Conservation (phyloP, 2,113 vertebrate species). For the Pedionomus torquatus region DNA sequence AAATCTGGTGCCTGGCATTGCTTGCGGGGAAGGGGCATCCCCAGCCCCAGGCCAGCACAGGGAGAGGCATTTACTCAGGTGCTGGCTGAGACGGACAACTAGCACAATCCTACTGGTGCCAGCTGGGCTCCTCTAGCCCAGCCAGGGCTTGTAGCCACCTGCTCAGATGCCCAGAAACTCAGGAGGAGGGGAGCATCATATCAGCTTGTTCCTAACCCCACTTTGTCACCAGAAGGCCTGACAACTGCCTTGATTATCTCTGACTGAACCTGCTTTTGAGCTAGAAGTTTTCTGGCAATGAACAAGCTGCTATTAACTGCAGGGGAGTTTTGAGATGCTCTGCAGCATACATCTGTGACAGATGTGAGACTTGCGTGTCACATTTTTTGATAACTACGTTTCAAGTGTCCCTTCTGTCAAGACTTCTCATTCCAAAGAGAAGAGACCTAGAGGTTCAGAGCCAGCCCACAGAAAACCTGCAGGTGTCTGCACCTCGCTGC, state of each 20-base stretch:
- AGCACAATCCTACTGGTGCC: accelerated
- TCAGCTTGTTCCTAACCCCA: not conserved
- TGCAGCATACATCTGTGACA: not conserved
- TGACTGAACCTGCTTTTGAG: not conserved
- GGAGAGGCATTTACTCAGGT: not conserved
- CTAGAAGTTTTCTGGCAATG: not conserved
- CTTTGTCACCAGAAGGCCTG: not conserved
- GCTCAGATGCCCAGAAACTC: not conserved
- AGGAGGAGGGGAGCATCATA: not conserved
- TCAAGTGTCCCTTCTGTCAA: not conserved
- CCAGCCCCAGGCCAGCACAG: not conserved
- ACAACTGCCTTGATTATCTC: not conserved
- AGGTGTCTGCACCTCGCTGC: not conserved
- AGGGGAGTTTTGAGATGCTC: not conserved
- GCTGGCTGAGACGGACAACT: not conserved
- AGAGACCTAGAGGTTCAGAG: not conserved
- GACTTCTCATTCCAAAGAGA: not conserved
- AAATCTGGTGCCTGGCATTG: not conserved
- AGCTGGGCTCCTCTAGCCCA: not conserved
- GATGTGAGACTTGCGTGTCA: not conserved
- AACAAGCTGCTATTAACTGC: not conserved
- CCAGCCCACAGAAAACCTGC: not conserved
- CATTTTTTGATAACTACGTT: not conserved
- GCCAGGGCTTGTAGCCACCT: not conserved
- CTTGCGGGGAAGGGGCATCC: not conserved